Evolutionary conservation across 2,888 invertebrate genomes (phyloP).

Genomic region (Tinea trinotella): DNA sequence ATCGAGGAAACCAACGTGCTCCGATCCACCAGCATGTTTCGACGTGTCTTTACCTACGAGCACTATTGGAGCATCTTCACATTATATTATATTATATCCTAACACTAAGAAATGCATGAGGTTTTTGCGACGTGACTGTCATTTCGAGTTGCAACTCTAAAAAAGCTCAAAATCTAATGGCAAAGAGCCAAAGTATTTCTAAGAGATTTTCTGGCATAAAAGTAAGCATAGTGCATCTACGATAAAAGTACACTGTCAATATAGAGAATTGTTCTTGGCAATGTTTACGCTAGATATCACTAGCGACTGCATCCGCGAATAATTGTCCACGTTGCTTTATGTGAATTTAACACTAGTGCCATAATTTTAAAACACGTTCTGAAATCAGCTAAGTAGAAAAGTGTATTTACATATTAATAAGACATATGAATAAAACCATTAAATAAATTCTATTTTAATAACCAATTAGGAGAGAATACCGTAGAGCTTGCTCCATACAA

Average conservation of each 20-base stretch:
- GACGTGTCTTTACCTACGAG: too few species aligned
- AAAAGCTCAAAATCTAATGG: conserved; percentile 5
- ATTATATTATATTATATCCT: not conserved
- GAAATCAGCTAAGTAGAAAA: too few species aligned
- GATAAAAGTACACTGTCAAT: conserved; percentile 3
- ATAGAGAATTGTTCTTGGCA: conserved; percentile 7
- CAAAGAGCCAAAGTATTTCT: conserved; percentile 5
- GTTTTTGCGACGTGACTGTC: not conserved
- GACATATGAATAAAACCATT: too few species aligned
- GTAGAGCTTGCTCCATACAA: too few species aligned
- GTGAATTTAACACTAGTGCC: not conserved
- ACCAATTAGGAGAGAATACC: too few species aligned
- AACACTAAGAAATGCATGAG: not conserved
- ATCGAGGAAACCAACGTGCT: too few species aligned
- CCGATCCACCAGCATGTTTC: too few species aligned
- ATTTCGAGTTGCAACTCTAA: not conserved
- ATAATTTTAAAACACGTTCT: too few species aligned
- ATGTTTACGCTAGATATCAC: conserved; percentile 2
- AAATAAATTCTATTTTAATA: too few species aligned
- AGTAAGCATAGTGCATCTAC: conserved; percentile 8
- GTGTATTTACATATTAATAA: too few species aligned
- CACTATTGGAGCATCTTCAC: too few species aligned
- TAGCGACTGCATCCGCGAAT: not conserved
- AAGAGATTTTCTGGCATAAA: conserved; percentile 9
- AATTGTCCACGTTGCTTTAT: conserved; percentile 3